These are phyloP conservation scores for Centruroides vittatus DNA, from an alignment of 1,140 invertebrate species.

Conservation along the genomic window DNA sequence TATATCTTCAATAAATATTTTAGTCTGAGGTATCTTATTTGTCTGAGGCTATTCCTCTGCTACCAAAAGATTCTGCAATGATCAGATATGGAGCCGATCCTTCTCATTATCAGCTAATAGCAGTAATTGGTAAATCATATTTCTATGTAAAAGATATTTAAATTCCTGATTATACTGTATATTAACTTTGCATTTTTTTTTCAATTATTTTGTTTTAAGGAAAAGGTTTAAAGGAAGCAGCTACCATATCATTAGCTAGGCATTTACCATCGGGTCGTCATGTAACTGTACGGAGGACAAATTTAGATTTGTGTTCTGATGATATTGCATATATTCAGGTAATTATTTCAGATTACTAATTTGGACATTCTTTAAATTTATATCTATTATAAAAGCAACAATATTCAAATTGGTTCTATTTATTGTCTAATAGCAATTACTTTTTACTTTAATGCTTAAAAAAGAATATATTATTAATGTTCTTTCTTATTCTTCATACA, in stretches of 20 bases:
- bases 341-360: constrained; percentile 1
- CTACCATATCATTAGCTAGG: constrained; percentile 48
- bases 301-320: constrained; percentile 51
- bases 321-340: constrained; percentile 50
- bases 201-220: constrained; percentile 23
- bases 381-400: too few species aligned
- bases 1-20: not conserved
- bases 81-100: constrained; percentile 23
- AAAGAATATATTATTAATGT: too few species aligned
- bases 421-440: too few species aligned
- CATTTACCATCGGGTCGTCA: constrained; percentile 47
- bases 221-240: constrained; percentile 49
- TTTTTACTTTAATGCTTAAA: too few species aligned
- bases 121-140: constrained; percentile 24
- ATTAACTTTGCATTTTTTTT: not conserved
- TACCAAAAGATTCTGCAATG: constrained; percentile 18
- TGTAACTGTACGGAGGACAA: constrained; percentile 57
- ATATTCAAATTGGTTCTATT: too few species aligned
- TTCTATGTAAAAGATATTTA: constrained; percentile 22
- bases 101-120: constrained; percentile 24
- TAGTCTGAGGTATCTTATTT: not conserved
- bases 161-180: not conserved
- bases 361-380: too few species aligned
- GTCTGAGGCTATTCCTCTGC: constrained; percentile 18
- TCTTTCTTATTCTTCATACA: too few species aligned